Base-by-base conservation (phyloP, 2,888 invertebrate species). In the Panopea generosa region DNA sequence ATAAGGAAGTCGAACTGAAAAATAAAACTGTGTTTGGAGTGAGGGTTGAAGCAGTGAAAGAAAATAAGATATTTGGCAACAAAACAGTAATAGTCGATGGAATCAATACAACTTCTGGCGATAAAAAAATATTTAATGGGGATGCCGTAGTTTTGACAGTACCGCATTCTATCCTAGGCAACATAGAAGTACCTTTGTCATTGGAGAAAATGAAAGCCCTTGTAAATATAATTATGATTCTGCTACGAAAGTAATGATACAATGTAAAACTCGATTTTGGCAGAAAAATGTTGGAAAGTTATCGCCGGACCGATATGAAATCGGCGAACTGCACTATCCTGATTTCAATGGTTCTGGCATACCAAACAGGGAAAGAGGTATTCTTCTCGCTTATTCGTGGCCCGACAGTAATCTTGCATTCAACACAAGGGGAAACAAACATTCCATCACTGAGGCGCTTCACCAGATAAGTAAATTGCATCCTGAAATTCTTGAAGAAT, bases 111-210 rank as follows among this genome's bases (percentile, higher is more conserved):
- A 33, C 49, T 11, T 68, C 73, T 18, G 63, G 70, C 3, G 43
- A 74, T 7, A 22, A 20, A 11, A 24, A 49, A 9, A 22, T 6
- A 0, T 68, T 53, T 38, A 16, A 1, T 9, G 78, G 74, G 6
- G 81, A 82, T 63, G 77, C 77, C 9, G 81, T 77, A 2, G 61
- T 82, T 47, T 4, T 82, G 6, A 77, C 82, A 6, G 52, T 71
- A 0, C 78, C 82, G 11, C 55, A 79, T 2, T 45, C 65, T 0
- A 69, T 79, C 22, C 53, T 82, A 11, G 57, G 82, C 7, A 73
- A 79, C 56, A 53, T 82, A 38, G 59, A 79, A 6, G 16, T 82
- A n/a, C 59, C 65, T 2, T 49, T 45, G 9, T 6, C 6, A 6
- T 9, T 9, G 16, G 16, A 45, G n/a, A 22, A 67, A 20, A 43